Conservation (phyloP, 2,797 vertebrate genomes). For the Clarias fuscus region DNA sequence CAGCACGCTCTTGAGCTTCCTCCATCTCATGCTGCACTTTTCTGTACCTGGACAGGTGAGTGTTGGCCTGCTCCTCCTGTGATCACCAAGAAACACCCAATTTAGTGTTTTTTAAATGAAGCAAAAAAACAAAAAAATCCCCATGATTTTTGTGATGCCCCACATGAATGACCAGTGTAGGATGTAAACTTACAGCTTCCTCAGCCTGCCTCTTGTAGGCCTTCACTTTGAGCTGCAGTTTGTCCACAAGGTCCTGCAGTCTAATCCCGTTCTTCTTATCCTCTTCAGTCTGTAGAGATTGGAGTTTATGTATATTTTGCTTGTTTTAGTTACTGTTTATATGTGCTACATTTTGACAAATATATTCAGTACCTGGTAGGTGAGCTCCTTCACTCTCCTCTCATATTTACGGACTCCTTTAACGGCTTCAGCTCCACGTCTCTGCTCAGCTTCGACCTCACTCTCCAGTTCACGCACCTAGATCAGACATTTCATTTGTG, state of each 20-base stretch:
- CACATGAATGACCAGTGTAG: too few relatives aligned
- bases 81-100: too few relatives aligned
- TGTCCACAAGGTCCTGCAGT: slow-evolving; percentile 75
- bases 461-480: slow-evolving; percentile 81
- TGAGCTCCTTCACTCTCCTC: slow-evolving; percentile 54
- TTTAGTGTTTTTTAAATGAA: not conserved
- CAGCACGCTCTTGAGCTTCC: slow-evolving; percentile 43
- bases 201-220: too few relatives aligned
- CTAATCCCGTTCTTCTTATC: slow-evolving; percentile 75
- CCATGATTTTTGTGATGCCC: too few relatives aligned
- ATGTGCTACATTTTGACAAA: slow-evolving; percentile 72
- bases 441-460: slow-evolving; percentile 82
- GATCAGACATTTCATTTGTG: slow-evolving; percentile 77
- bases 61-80: not conserved
- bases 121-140: not conserved
- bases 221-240: slow-evolving; percentile 63
- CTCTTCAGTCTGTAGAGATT: slow-evolving; percentile 64
- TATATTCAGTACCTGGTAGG: slow-evolving; percentile 68
- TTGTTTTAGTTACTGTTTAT: not conserved
- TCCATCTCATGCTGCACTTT: slow-evolving; percentile 15
- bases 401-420: slow-evolving; percentile 86
- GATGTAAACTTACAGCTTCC: too few relatives aligned
- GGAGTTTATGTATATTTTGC: not conserved
- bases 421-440: slow-evolving; percentile 75
- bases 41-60: slow-evolving; percentile 44